Evolutionary conservation across 2,888 invertebrate genomes (phyloP).

Genomic region (Heliconius erato): DNA sequence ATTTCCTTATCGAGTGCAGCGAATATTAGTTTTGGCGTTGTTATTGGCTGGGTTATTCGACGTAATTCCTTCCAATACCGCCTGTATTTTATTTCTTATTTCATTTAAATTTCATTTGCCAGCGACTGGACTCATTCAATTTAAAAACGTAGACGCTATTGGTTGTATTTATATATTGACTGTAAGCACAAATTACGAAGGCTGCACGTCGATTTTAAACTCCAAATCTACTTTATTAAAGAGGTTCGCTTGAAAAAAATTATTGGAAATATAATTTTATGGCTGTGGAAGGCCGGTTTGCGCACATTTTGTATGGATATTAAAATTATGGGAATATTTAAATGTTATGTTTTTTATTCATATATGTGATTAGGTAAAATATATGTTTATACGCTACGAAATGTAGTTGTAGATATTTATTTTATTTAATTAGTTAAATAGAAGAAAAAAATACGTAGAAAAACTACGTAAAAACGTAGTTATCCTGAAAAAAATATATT

Average conservation of each 20-base stretch:
- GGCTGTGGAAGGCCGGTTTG: background rate
- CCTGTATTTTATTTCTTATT: conserved; percentile 49
- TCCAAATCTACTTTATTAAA: conserved; percentile 28
- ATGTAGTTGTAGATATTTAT: too few species aligned
- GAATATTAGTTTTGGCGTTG: conserved; percentile 48
- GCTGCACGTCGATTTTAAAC: conserved; percentile 17
- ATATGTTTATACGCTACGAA: too few species aligned
- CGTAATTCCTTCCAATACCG: conserved; percentile 51
- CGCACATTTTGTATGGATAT: background rate
- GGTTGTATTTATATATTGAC: conserved; percentile 37
- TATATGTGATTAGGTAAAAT: background rate
- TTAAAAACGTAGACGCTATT: conserved; percentile 38
- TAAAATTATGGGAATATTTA: background rate
- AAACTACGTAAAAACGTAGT: too few species aligned
- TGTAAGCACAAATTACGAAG: conserved; percentile 37
- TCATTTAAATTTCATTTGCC: conserved; percentile 56
- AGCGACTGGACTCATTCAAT: conserved; percentile 48
- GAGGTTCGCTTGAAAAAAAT: conserved; percentile 11
- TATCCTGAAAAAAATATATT: background rate
- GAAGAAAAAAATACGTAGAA: too few species aligned
- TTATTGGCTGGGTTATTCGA: conserved; percentile 48
- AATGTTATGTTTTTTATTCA: background rate
- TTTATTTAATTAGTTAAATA: too few species aligned
- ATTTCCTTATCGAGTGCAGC: conserved; percentile 36
- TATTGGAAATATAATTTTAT: conserved; percentile 24